These are phyloP conservation scores for Aramus guarauna DNA, from an alignment of 2,113 vertebrate genomes.

Conservation along the genomic window DNA sequence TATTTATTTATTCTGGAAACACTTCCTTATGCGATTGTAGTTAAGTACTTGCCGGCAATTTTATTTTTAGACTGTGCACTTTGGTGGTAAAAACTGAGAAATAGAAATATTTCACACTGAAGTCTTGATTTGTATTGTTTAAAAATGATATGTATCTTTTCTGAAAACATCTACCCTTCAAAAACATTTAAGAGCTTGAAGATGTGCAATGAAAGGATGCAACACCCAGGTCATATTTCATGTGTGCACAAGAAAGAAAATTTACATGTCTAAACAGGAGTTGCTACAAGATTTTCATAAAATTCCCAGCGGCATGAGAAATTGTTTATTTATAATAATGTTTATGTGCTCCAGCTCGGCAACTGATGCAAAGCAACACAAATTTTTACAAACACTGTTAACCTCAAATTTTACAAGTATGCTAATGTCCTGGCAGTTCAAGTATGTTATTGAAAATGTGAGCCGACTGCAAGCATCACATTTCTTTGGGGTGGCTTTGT, in stretches of 20 bases:
- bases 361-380: slow-evolving; percentile 8
- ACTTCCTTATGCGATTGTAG: background rate
- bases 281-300: background rate
- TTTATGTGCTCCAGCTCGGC: background rate
- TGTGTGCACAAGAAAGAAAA: background rate
- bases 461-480: background rate
- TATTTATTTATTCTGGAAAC: slow-evolving; percentile 41
- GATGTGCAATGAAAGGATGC: background rate
- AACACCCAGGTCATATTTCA: background rate
- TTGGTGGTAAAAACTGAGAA: slow-evolving; percentile 12
- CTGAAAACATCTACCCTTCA: background rate
- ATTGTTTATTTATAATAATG: slow-evolving; percentile 10
- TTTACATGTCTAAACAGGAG: background rate
- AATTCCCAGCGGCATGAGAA: background rate
- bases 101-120: background rate
- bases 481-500: background rate
- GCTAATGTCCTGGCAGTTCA: background rate
- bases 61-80: slow-evolving; percentile 17
- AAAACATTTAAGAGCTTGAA: background rate
- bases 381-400: background rate
- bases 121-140: background rate
- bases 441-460: background rate
- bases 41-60: background rate
- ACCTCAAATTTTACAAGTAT: background rate
- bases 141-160: background rate